Base-by-base conservation (phyloP, 2,797 vertebrate genomes). In the Parauchenoglanis ngamensis region DNA sequence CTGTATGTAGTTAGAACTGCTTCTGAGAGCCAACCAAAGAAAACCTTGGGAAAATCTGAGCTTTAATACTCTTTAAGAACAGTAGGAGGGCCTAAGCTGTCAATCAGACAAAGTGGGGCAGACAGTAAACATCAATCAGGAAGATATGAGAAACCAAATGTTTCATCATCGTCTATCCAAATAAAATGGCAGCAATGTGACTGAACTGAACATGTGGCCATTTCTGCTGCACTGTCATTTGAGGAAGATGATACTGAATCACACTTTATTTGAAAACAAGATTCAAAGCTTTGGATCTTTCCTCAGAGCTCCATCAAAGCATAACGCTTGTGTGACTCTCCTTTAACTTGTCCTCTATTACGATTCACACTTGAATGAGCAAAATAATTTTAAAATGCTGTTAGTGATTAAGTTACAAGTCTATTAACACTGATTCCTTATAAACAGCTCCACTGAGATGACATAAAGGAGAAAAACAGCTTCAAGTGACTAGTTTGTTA, bases 401-500 rank as follows among this genome's bases (percentile, higher is more conserved):
- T 65, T 28, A 59, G 40, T 28, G 79, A 25, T 65, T 67, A 83
- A 31, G 44, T 52, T 31, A 52, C 80, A 80, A 80, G 57, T 1
- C 56, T 19, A 1, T 44, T 25, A 80, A 61, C 35, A 40, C 57
- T 15, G 56, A 61, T 80, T 61, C 35, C 7, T 67, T 67, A 52
- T 83, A 52, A 67, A 67, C n/a, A 49, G 40, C 17, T 52, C 44
- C 15, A 83, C 0, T 52, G 12, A 52, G 57, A 65, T 10, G 80
- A 67, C n/a, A 82, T 31, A 17, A 82, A 82, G 67, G 15, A 52
- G 61, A 63, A 81, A 81, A 63, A 63, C 23, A n/a, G 40, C 13
- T 65, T 63, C 40, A 63, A 49, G 13, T 49, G 79, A 61, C 35
- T 80, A 46, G 65, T 23, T 19, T 4, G 21, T 7, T 63, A 46